phyloP scores from a whole-genome alignment of 2,113 vertebrate genomes.

The Ivindomyrus marchei region DNA sequence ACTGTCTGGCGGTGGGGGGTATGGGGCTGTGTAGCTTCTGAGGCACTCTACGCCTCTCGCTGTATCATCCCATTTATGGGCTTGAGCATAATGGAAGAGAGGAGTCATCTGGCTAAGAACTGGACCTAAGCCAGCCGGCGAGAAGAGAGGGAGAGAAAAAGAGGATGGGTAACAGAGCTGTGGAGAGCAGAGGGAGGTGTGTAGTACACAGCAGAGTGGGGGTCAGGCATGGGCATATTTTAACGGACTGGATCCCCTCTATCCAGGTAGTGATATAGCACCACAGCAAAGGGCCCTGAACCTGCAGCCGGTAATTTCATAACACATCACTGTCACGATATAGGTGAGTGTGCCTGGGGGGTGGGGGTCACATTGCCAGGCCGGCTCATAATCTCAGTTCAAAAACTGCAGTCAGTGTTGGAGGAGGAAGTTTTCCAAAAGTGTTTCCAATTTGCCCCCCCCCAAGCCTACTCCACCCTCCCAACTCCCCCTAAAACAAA shows the following conservation, averaged over 20 bases:
- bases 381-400: not conserved
- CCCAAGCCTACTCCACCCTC: not conserved
- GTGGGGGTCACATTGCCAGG: not conserved
- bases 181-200: not conserved
- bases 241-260: not conserved
- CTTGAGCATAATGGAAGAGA: not conserved
- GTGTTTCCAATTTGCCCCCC: not conserved
- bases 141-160: not conserved
- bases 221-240: not conserved
- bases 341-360: not conserved
- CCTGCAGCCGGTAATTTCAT: not conserved
- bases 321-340: not conserved
- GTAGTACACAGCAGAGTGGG: not conserved
- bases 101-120: not conserved
- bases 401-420: not conserved
- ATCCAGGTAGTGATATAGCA: not conserved
- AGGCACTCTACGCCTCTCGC: not conserved
- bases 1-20: not conserved
- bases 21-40: not conserved
- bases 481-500: not conserved
- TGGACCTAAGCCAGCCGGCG: not conserved
- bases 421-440: not conserved
- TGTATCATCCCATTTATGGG: not conserved
- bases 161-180: slow-evolving; percentile 30
- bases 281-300: not conserved